Evolutionary conservation across 2,888 invertebrate species (phyloP), one percentile per base, ranked within the genome.

Genomic region (Crioceris asparagi): DNA sequence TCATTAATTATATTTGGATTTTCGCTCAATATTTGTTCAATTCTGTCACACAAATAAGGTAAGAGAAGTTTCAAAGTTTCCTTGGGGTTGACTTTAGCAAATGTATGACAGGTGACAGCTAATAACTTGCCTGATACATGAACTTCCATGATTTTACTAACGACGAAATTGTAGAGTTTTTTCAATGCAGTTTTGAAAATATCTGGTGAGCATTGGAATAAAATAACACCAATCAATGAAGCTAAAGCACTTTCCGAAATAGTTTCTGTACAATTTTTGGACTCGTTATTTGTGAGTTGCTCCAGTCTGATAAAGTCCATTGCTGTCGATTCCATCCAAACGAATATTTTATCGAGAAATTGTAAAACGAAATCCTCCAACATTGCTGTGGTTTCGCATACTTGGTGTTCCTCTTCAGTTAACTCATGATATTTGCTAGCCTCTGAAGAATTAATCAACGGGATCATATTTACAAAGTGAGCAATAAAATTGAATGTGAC

Each of bases 361-460:
- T 88, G 81, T 2, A 88, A 63, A 2, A 92, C 77, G 55, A 93
- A 92, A 57, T 91, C 88, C 64, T 93, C 91, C 50, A 92, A 79
- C 49, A 81, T 79, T 1, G 87, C 85, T 0, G 90, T 86, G 1
- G 83, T 79, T 46, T 82, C 80, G 60, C 90, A 90, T 3, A 79
- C 70, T 15, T 74, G 59, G 14, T 74, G 67, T 54, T 92, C 91
- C 40, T 82, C 79, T 54, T 86, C 85, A 42, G 91, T 67, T 55
- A 83, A 77, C 1, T 70, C 61, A 55, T 77, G 72, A 48, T 77
- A 61, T 37, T 77, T 72, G 23, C 73, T 67, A 2, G 87, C 85
- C 10, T 76, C 73, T 4, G 91, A 90, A 45, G 85, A 90, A 60
- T 94, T 88, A 4, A 87, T 78, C 16, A 88, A 65, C 0, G 91